phyloP scores from a whole-genome alignment of 1,140 invertebrate species.

The Oedothorax gibbosus region DNA sequence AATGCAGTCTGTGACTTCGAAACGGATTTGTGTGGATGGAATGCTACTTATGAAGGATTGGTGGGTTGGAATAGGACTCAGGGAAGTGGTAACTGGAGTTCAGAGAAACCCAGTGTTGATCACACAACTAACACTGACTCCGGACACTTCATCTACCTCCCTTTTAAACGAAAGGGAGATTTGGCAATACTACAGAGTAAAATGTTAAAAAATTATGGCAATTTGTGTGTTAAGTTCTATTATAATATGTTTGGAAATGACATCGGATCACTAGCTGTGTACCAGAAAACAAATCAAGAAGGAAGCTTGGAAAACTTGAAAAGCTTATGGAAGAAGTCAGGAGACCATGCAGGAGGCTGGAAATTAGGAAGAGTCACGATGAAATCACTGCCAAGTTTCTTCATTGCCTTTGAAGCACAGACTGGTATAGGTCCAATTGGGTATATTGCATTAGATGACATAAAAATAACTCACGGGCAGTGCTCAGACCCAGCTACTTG shows the following conservation, averaged over 20 bases:
- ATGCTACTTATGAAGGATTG: conserved; percentile 39
- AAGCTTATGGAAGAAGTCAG: conserved; percentile 50
- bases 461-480: conserved; percentile 52
- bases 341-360: conserved; percentile 53
- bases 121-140: conserved; percentile 55
- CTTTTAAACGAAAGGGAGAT: conserved; percentile 39
- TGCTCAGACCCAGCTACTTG: conserved; percentile 59
- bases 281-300: conserved; percentile 56
- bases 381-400: conserved; percentile 46
- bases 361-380: conserved; percentile 51
- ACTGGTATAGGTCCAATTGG: conserved; percentile 49
- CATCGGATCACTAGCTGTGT: conserved; percentile 59
- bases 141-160: conserved; percentile 59
- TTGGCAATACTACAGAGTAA: conserved; percentile 49
- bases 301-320: conserved; percentile 47
- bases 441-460: conserved; percentile 62
- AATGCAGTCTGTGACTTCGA: conserved; percentile 64
- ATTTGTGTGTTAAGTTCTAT: conserved; percentile 65
- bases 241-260: conserved; percentile 68
- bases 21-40: conserved; percentile 63
- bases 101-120: conserved; percentile 54
- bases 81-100: conserved; percentile 52
- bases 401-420: conserved; percentile 55
- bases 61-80: conserved; percentile 31
- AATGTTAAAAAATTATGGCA: conserved; percentile 56